These are phyloP conservation scores for Drosophila neocordata DNA, from an alignment of 1,140 invertebrate genomes.

Conservation along the genomic window DNA sequence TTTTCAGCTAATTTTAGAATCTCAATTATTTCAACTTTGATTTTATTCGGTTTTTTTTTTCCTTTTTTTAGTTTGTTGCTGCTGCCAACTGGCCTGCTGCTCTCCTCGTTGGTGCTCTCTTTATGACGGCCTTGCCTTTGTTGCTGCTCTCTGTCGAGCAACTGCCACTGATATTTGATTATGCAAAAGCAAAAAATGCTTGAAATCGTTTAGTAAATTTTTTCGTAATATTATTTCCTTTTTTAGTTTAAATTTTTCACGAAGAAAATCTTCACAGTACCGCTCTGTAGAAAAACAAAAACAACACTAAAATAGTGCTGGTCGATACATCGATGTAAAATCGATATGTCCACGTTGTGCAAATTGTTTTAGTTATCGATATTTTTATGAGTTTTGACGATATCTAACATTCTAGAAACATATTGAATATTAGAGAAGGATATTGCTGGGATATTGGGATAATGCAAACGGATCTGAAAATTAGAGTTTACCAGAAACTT, in stretches of 20 bases:
- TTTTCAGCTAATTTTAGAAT: slow-evolving; percentile 67
- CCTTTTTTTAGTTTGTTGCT: slow-evolving; percentile 14
- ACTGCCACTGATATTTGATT: background rate
- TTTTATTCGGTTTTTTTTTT: slow-evolving; percentile 38
- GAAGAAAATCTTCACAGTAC: slow-evolving; percentile 4
- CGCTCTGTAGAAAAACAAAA: slow-evolving; percentile 4
- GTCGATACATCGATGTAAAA: background rate
- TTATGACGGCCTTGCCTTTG: background rate
- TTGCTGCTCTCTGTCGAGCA: slow-evolving; percentile 25
- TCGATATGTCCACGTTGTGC: background rate
- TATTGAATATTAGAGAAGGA: background rate
- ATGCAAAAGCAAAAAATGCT: slow-evolving; percentile 2
- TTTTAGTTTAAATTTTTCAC: slow-evolving; percentile 7
- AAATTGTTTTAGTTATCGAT: background rate
- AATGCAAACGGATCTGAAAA: too few species aligned
- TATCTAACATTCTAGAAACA: background rate
- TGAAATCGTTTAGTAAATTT: background rate
- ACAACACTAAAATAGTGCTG: slow-evolving; percentile 6
- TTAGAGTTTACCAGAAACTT: too few species aligned
- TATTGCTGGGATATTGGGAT: too few species aligned
- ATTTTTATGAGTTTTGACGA: background rate
- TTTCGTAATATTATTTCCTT: slow-evolving; percentile 14
- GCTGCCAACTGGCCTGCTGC: slow-evolving; percentile 54
- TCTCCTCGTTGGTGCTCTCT: slow-evolving; percentile 1
- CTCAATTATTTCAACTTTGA: slow-evolving; percentile 63